phyloP scores from a whole-genome alignment of 2,888 invertebrate species.

The Trichopria drosophilae region DNA sequence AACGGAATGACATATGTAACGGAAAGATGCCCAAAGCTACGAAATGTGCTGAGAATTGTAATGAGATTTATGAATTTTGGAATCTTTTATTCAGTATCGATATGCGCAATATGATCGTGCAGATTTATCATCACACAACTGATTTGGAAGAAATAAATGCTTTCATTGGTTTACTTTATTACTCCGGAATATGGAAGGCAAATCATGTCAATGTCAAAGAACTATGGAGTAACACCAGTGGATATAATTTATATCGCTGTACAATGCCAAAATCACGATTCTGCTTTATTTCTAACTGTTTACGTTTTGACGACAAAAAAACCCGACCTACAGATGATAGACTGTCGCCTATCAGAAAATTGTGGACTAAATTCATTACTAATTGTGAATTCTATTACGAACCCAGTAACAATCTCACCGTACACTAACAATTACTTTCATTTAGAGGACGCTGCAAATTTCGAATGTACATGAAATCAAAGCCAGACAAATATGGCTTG shows the following conservation, averaged over 20 bases:
- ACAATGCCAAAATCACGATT: slow-evolving; percentile 15
- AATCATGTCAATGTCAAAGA: slow-evolving; percentile 10
- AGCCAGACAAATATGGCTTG: background rate
- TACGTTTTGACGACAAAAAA: slow-evolving; percentile 15
- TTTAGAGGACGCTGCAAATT: slow-evolving; percentile 40
- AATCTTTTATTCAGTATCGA: slow-evolving; percentile 7
- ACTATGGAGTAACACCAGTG: slow-evolving; percentile 3
- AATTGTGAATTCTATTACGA: slow-evolving; percentile 33
- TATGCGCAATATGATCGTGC: slow-evolving; percentile 8
- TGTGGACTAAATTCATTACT: slow-evolving; percentile 36
- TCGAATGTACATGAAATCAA: slow-evolving; percentile 29
- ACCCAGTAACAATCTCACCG: slow-evolving; percentile 35
- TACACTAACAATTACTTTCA: slow-evolving; percentile 43
- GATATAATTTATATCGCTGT: slow-evolving; percentile 18
- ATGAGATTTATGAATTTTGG: slow-evolving; percentile 12
- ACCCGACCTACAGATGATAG: slow-evolving; percentile 1
- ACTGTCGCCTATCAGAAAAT: slow-evolving; percentile 32
- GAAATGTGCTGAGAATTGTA: background rate
- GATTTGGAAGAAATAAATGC: slow-evolving; percentile 14
- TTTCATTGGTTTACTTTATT: slow-evolving; percentile 18
- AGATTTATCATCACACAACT: slow-evolving; percentile 19
- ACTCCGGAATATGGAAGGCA: slow-evolving; percentile 16
- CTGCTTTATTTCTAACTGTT: slow-evolving; percentile 8
- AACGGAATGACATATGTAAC: background rate
- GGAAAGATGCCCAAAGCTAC: background rate